Evolutionary conservation across 2,797 vertebrate species (phyloP), one percentile per base, ranked within the genome.

Genomic region (Acanthornis magna): DNA sequence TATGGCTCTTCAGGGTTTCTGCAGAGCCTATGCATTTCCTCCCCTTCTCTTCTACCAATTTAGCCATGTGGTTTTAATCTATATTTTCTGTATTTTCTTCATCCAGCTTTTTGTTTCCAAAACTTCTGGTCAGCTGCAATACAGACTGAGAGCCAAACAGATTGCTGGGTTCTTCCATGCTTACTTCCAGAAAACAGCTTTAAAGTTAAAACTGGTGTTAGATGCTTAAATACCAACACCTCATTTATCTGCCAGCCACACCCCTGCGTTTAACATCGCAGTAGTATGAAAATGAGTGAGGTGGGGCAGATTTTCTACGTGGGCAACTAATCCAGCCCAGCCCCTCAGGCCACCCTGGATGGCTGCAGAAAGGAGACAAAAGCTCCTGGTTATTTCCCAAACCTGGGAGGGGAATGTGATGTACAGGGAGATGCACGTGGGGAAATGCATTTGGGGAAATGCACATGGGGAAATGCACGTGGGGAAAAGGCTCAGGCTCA

Each of bases 81-180:
- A 94, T 55, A 82, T 80, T 88, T 94, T 91, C 89, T 85, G 89
- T 71, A 91, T 85, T 93, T 92, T 91, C 78, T 85, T 87, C 70
- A 80, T 83, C 91, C 89, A 96, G 60, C 25, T 90, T 74, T 92
- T 78, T 85, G 54, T 85, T 94, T 94, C 93, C 91, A 95, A 78
- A 95, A 48, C 82, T 84, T 63, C 86, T 84, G 88, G 78, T 96
- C 88, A 96, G 93, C 92, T 96, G 94, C 93, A 85, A 51, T 7
- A 7, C 43, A 53, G 72, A 89, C 27, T 4, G 26, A 81, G 85
- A 74, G 95, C 91, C 89, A 90, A 96, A 85, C 79, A 71, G 63
- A 96, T 96, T 89, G 95, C 95, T 74, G 91, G 65, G 88, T 94
- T 95, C 94, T 96, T 96, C 93, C 91, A 92, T 10, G 47, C 70